A percentile compares a stretch with the other conserved stretches of the same genome.
Conservation (phyloP, 2,113 vertebrate species). For the Zosterops lateralis region DNA sequence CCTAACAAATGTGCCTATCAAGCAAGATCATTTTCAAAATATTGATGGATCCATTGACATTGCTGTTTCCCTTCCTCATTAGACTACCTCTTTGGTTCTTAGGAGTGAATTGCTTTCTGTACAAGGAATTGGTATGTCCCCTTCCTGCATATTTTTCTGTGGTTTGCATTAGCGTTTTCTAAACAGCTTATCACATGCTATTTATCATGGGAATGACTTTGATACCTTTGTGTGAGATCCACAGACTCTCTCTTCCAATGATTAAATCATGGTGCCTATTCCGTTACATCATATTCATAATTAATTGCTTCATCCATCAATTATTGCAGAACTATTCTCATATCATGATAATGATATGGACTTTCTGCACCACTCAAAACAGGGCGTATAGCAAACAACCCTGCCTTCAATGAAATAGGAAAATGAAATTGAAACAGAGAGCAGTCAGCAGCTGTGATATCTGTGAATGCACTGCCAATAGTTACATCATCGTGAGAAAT, state of each 20-base stretch:
- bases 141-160: not conserved
- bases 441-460: not conserved
- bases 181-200: constrained; percentile 30
- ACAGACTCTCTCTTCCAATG: not conserved
- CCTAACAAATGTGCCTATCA: not conserved
- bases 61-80: not conserved
- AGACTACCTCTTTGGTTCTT: not conserved
- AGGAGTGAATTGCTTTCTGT: not conserved
- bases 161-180: constrained; percentile 12
- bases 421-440: constrained; percentile 35
- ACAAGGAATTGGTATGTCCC: not conserved
- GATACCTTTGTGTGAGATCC: not conserved
- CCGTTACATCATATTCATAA: constrained; percentile 43
- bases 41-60: not conserved
- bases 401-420: not conserved
- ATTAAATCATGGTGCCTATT: constrained; percentile 22
- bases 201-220: constrained; percentile 22
- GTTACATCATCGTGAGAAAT: not conserved
- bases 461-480: not conserved
- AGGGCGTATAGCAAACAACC: not conserved
- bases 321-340: constrained; percentile 10
- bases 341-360: not conserved
- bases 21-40: not conserved
- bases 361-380: not conserved
- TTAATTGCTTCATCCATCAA: constrained; percentile 27